These are phyloP conservation scores for Platanista minor DNA, from an alignment of 2,113 vertebrate species.

Conservation along the genomic window DNA sequence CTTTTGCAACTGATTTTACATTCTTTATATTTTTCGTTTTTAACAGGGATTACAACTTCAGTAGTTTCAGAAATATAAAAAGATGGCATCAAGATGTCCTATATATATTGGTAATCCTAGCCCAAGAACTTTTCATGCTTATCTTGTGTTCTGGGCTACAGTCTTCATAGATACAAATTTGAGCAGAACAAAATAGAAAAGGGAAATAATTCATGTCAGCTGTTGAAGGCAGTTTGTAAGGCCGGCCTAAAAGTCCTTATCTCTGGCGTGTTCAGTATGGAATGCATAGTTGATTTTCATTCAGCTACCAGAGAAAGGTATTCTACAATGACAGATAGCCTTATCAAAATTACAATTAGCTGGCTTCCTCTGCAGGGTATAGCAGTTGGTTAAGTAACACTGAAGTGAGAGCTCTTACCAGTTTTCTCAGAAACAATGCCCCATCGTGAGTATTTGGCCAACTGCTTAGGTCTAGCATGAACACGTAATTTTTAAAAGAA, in stretches of 20 bases:
- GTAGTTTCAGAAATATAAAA: conserved; percentile 17
- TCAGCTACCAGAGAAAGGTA: not conserved
- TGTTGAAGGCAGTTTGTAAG: not conserved
- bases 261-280: not conserved
- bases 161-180: not conserved
- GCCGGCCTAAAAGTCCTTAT: not conserved
- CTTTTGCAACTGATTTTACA: not conserved
- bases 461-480: not conserved
- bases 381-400: not conserved
- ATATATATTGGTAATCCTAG: not conserved
- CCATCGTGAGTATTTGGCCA: not conserved
- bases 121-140: not conserved
- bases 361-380: not conserved
- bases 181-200: not conserved
- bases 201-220: not conserved
- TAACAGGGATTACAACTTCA: not conserved
- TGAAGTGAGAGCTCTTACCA: not conserved
- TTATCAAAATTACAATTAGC: not conserved
- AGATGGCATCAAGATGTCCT: not conserved
- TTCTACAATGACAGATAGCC: not conserved
- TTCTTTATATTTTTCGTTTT: not conserved
- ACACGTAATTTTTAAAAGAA: not conserved
- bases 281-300: not conserved
- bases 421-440: not conserved
- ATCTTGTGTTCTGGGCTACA: not conserved